Conservation (phyloP, 1,140 invertebrate species). For the Carcinoscorpius rotundicauda region DNA sequence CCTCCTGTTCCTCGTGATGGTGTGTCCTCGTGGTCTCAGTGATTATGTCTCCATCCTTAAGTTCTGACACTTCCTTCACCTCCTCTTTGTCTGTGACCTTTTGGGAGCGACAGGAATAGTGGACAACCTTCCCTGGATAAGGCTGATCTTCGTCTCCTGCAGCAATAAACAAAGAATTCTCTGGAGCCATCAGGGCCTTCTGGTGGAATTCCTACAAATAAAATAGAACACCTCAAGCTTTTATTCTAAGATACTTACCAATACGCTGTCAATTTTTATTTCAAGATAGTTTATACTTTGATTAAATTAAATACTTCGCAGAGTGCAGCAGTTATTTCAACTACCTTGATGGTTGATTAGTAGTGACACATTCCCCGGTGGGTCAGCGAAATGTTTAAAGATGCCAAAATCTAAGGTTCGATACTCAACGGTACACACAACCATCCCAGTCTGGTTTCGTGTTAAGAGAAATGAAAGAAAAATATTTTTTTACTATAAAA, state of each 20-base stretch:
- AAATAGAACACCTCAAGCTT: not conserved
- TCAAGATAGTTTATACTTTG: not conserved
- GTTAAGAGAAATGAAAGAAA: too few species aligned
- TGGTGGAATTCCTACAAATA: conserved; percentile 22
- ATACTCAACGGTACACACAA: too few species aligned
- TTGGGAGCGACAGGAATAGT: conserved; percentile 43
- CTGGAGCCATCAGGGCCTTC: conserved; percentile 16
- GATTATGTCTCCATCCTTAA: conserved; percentile 61
- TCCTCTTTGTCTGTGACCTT: conserved; percentile 63
- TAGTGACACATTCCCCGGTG: too few species aligned
- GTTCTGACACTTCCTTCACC: conserved; percentile 49
- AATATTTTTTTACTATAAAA: too few species aligned
- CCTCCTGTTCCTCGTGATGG: conserved; percentile 43
- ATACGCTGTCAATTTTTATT: not conserved
- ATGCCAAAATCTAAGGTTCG: too few species aligned
- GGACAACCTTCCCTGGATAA: conserved; percentile 20
- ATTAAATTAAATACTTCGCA: too few species aligned
- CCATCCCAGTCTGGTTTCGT: too few species aligned
- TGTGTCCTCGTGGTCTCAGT: conserved; percentile 50
- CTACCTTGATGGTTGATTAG: too few species aligned
- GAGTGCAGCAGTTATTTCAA: too few species aligned
- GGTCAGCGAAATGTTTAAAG: too few species aligned
- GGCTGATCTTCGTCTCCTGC: too few species aligned
- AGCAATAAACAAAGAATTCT: conserved; percentile 11
- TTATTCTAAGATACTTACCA: conserved; percentile 2